phyloP scores from a whole-genome alignment of 1,140 invertebrate species.

The Trichogramma pretiosum region DNA sequence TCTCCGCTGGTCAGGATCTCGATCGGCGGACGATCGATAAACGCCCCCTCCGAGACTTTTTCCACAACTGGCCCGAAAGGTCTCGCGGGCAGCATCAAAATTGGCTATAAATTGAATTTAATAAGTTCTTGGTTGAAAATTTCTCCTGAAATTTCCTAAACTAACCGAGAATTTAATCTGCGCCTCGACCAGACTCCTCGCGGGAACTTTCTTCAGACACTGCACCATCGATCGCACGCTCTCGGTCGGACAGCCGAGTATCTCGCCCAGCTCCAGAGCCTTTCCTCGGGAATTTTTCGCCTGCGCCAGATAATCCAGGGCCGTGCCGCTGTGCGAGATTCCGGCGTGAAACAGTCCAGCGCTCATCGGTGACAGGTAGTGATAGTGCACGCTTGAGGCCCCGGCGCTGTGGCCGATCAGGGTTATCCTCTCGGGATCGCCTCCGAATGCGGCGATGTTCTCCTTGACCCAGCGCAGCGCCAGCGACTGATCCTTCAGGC shows the following conservation, averaged over 20 bases:
- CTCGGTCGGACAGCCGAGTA: neutral
- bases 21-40: constrained; percentile 49
- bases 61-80: constrained; percentile 45
- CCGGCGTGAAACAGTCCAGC: constrained; percentile 29
- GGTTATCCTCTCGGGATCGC: constrained; percentile 45
- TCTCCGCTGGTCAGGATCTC: constrained; percentile 44
- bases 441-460: constrained; percentile 48
- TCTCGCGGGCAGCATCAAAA: neutral
- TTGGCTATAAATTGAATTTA: neutral
- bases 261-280: neutral
- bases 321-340: neutral
- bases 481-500: constrained; percentile 52
- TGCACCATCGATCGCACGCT: neutral
- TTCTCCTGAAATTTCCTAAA: neutral
- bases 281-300: neutral
- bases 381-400: constrained; percentile 50
- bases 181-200: neutral
- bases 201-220: neutral
- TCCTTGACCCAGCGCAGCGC: constrained; percentile 53
- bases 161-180: neutral
- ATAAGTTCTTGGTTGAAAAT: neutral
- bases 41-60: constrained; percentile 40
- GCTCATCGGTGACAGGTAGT: constrained; percentile 47
- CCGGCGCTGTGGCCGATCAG: constrained; percentile 47
- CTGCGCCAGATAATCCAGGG: neutral